A percentile compares a stretch with the other conserved stretches of the same genome.
These are phyloP conservation scores for Caenorhabditis briggsae DNA, from an alignment of 1,140 invertebrate species.

Conservation along the genomic window DNA sequence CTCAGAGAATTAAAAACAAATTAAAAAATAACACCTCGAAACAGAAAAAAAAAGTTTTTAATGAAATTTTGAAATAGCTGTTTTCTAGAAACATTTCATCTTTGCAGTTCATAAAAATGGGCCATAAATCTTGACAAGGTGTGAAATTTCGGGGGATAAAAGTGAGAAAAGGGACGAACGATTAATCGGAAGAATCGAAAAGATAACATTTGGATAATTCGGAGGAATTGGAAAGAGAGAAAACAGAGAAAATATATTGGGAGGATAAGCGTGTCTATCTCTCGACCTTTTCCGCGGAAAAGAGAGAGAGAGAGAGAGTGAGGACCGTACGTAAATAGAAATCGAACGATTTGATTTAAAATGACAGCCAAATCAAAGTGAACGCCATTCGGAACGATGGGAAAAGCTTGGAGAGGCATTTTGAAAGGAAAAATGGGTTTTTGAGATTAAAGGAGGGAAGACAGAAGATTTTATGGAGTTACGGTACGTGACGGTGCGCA, in stretches of 20 bases:
- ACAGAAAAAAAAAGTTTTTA: too few species aligned
- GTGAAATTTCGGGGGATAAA: not conserved
- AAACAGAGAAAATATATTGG: not conserved
- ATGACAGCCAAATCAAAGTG: conserved; percentile 50
- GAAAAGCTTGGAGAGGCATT: not conserved
- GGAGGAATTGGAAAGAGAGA: not conserved
- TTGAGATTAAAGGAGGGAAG: too few species aligned
- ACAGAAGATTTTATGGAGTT: too few species aligned
- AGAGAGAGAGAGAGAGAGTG: conserved; percentile 3
- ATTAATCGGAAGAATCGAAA: conserved; percentile 44
- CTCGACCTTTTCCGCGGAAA: not conserved
- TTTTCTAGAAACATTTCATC: too few species aligned
- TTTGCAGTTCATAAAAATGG: not conserved
- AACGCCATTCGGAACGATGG: not conserved
- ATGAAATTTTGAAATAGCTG: too few species aligned
- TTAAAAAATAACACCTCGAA: too few species aligned
- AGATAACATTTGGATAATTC: conserved; percentile 51
- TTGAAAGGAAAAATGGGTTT: too few species aligned
- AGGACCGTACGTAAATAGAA: conserved; percentile 38
- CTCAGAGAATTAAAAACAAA: too few species aligned
- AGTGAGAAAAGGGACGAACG: not conserved
- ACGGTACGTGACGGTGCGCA: too few species aligned
- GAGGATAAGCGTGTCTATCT: conserved; percentile 34
- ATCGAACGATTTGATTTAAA: conserved; percentile 40
- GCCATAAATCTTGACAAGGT: conserved; percentile 38